Conservation (phyloP, 2,888 invertebrate species). For the Conus canariensis region DNA sequence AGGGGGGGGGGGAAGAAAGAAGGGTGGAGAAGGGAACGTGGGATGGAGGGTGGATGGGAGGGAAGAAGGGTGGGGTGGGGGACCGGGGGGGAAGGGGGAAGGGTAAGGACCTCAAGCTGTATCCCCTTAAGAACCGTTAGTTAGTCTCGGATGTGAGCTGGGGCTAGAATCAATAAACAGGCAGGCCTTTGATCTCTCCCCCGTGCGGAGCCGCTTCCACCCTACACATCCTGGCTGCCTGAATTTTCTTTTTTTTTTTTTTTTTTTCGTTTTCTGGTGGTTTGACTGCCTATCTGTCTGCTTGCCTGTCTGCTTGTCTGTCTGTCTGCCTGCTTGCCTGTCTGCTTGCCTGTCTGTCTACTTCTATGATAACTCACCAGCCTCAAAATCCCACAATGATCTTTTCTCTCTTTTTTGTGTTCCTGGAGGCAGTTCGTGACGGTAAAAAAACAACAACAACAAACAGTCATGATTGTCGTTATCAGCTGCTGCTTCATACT, state of each 20-base stretch:
- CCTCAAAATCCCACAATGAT: neutral
- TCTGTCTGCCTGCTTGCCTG: neutral
- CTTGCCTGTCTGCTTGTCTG: neutral
- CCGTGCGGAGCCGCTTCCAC: neutral
- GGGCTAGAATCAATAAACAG: constrained; percentile 19
- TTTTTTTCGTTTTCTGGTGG: neutral
- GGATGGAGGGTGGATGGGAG: too few species aligned
- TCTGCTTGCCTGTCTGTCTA: neutral
- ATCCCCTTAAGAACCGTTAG: constrained; percentile 13
- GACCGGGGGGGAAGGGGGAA: too few species aligned
- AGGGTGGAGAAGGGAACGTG: too few species aligned
- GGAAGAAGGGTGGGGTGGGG: too few species aligned
- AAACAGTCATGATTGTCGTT: too few species aligned
- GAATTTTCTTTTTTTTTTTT: neutral
- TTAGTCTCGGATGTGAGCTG: constrained; percentile 6
- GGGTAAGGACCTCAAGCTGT: neutral
- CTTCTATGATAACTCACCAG: neutral
- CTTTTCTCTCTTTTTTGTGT: neutral
- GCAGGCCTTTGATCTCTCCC: constrained; percentile 8
- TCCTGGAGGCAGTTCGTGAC: too few species aligned
- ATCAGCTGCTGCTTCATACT: too few species aligned
- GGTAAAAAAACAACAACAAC: too few species aligned
- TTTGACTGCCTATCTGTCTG: neutral
- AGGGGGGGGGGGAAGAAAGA: too few species aligned
- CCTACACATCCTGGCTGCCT: neutral